A percentile compares a stretch with the other conserved stretches of the same genome.
Evolutionary conservation across 2,113 vertebrate species (phyloP).

Genomic region (Muntiacus muntjak): DNA sequence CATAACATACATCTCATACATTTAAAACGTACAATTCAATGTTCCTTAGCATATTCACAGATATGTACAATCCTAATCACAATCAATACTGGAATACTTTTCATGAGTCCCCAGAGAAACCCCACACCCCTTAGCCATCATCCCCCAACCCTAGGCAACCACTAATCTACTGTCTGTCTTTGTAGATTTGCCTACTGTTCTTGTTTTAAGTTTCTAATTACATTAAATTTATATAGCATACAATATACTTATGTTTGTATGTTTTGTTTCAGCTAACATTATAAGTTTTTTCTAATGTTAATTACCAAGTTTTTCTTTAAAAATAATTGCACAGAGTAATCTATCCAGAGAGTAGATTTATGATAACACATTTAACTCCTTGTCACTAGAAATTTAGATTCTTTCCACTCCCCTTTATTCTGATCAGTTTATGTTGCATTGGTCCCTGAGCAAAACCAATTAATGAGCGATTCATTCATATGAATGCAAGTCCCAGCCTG

Average conservation of each 20-base stretch:
- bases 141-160: background rate
- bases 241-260: background rate
- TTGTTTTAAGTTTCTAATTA: background rate
- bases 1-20: background rate
- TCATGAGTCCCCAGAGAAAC: background rate
- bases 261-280: background rate
- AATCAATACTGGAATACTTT: slow-evolving; percentile 18
- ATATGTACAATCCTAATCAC: background rate
- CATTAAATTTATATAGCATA: background rate
- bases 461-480: background rate
- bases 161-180: background rate
- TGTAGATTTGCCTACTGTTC: background rate
- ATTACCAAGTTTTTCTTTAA: background rate
- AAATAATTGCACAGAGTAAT: background rate
- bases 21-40: background rate
- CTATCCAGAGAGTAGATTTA: background rate
- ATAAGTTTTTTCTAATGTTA: background rate
- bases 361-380: background rate
- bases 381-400: background rate
- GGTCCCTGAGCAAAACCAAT: background rate
- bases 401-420: background rate
- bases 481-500: slow-evolving; percentile 17
- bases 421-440: background rate
- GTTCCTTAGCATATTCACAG: background rate
- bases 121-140: background rate